These are phyloP conservation scores for Phorcus lineatus DNA, from an alignment of 2,888 invertebrate species.

Conservation along the genomic window DNA sequence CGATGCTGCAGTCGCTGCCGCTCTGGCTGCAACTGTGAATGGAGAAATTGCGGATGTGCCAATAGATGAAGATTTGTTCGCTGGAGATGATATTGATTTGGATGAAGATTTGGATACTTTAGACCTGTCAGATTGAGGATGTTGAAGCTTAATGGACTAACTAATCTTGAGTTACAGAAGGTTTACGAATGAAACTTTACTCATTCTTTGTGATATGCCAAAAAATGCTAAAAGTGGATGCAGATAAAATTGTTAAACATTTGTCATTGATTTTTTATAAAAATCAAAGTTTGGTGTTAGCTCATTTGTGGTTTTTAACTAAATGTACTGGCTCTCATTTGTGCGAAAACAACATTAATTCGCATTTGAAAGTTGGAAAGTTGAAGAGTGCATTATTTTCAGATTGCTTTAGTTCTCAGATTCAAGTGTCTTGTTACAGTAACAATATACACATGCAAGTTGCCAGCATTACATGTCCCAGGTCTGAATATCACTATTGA, in stretches of 20 bases:
- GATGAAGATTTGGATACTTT: constrained; percentile 74
- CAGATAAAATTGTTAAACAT: not conserved
- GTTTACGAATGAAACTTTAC: not conserved
- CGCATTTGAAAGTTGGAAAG: too few relatives aligned
- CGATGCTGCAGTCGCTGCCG: constrained; percentile 65
- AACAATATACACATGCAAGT: too few relatives aligned
- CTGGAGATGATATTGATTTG: constrained; percentile 74
- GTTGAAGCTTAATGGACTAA: too few relatives aligned
- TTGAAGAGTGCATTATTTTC: too few relatives aligned
- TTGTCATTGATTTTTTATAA: not conserved
- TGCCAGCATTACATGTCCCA: too few relatives aligned
- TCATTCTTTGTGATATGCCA: not conserved
- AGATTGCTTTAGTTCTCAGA: too few relatives aligned
- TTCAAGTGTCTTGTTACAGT: too few relatives aligned
- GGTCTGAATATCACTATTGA: too few relatives aligned
- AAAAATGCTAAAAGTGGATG: not conserved
- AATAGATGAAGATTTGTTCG: constrained; percentile 75
- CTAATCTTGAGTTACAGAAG: not conserved
- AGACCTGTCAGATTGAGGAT: constrained; percentile 62
- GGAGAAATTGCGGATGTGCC: constrained; percentile 64
- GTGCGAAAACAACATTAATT: too few relatives aligned
- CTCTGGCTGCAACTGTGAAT: constrained; percentile 60
- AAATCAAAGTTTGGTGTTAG: too few relatives aligned
- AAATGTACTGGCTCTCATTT: too few relatives aligned
- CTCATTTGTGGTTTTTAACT: too few relatives aligned